Evolutionary conservation across 2,797 vertebrate genomes (phyloP), one percentile per base, ranked within the genome.

Genomic region (Sciaenops ocellatus): DNA sequence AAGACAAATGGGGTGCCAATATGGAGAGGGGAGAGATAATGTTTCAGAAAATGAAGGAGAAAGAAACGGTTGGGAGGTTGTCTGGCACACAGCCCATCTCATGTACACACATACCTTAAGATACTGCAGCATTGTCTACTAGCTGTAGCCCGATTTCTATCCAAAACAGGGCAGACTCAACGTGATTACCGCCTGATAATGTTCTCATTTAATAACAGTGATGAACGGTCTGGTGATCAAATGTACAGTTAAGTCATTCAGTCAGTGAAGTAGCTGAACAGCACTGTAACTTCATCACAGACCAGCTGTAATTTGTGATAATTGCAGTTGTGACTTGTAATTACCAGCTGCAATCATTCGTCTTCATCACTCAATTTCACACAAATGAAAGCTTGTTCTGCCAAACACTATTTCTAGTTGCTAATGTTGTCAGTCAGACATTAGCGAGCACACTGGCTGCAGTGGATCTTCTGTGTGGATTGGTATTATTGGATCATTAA

Each of bases 41-140:
- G 86, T 93, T 88, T 89, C 83, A 91, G 83, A 91, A 77, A 89
- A 83, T 84, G 89, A 91, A 85, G 73, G 82, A 74, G 78, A 76
- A 55, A 82, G 78, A 77, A 69, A 85, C 26, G 69, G 68, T 79
- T n/a, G 52, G 78, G 41, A 73, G 84, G 75, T 79, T 72, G 71
- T 81, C 87, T 88, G 89, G 91, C 87, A 47, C 55, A 28, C 30
- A 2, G 82, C 89, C 90, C 78, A 79, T 79, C 86, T 87, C 76
- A 76, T 91, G 80, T 82, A 70, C 78, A 88, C 86, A 90, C 89
- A 90, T 91, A 89, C 90, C 90, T 92, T 64, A 56, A 90, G 82
- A 87, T 88, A 89, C 82, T 79, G 86, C 79, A 63, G 82, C 82
- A 82, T 77, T 86, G 85, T 87, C 72, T 80, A 72, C 86, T 78